Conservation (phyloP, 1,140 invertebrate genomes). For the Palaemon carinicauda region DNA sequence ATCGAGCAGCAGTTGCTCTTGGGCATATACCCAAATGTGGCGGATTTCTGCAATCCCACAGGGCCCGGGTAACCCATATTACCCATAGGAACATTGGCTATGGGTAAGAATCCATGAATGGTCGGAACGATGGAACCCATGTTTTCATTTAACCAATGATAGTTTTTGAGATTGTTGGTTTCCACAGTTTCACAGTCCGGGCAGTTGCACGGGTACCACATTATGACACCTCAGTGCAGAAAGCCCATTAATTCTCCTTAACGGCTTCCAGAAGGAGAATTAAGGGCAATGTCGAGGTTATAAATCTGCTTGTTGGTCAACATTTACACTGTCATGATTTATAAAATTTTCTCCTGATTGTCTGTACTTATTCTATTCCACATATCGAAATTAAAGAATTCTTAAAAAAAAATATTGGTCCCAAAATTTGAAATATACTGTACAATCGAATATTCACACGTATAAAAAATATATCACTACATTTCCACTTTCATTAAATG, state of each 20-base stretch:
- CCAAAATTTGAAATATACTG: background rate
- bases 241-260: too few relatives aligned
- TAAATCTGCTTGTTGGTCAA: too few relatives aligned
- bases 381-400: background rate
- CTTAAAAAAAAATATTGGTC: background rate
- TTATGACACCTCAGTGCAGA: background rate
- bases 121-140: slow-evolving; percentile 34
- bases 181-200: slow-evolving; percentile 10
- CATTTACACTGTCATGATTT: too few relatives aligned
- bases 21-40: slow-evolving; percentile 45
- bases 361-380: too few relatives aligned
- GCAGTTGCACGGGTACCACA: slow-evolving; percentile 42
- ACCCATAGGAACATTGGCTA: background rate
- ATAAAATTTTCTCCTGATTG: background rate
- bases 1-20: slow-evolving; percentile 23
- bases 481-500: too few relatives aligned
- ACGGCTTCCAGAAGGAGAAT: too few relatives aligned
- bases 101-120: slow-evolving; percentile 4
- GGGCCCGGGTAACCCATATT: background rate
- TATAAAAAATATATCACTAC: background rate
- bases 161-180: background rate
- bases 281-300: too few relatives aligned
- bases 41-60: slow-evolving; percentile 34
- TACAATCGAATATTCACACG: background rate
- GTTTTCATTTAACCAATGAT: background rate